Conservation (phyloP, 2,797 vertebrate species). For the Gephyroberyx darwinii region DNA sequence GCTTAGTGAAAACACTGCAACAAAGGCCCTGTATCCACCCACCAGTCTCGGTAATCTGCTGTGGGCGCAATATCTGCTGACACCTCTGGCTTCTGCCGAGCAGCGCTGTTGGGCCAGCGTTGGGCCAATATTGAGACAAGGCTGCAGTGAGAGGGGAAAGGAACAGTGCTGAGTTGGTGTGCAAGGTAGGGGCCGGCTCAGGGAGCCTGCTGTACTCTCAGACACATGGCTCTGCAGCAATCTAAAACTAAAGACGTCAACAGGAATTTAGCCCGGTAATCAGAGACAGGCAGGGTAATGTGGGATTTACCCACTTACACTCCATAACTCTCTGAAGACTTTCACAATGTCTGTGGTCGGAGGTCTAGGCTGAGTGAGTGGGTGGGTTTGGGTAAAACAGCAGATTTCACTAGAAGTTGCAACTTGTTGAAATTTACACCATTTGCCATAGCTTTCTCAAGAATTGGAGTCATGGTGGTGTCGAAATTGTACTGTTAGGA, state of each 20-base stretch:
- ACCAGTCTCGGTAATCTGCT: slow-evolving; percentile 75
- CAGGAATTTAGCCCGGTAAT: slow-evolving; percentile 68
- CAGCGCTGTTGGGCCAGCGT: slow-evolving; percentile 38
- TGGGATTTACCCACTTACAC: slow-evolving; percentile 75
- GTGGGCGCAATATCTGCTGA: slow-evolving; percentile 79
- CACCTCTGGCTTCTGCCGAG: slow-evolving; percentile 59
- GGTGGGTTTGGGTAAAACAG: slow-evolving; percentile 52
- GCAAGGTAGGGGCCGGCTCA: slow-evolving; percentile 23
- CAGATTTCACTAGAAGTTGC: slow-evolving; percentile 37
- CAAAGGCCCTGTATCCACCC: slow-evolving; percentile 77
- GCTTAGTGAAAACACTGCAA: slow-evolving; percentile 76
- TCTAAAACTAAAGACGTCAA: slow-evolving; percentile 56
- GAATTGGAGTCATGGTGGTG: slow-evolving; percentile 46
- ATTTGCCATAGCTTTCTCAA: slow-evolving; percentile 55
- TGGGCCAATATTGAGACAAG: slow-evolving; percentile 50
- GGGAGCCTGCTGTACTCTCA: slow-evolving; percentile 25
- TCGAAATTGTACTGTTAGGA: slow-evolving; percentile 36
- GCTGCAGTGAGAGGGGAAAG: slow-evolving; percentile 43
- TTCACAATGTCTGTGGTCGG: slow-evolving; percentile 77
- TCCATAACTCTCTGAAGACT: slow-evolving; percentile 72
- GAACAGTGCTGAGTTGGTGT: slow-evolving; percentile 30
- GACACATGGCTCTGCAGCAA: slow-evolving; percentile 49
- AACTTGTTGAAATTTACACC: slow-evolving; percentile 45
- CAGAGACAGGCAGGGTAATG: slow-evolving; percentile 72
- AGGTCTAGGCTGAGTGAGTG: slow-evolving; percentile 60